Percentiles rank a stretch among this genome's conserved stretches.
Conservation (phyloP, 2,888 invertebrate genomes). For the Falcaria lacertinaria region DNA sequence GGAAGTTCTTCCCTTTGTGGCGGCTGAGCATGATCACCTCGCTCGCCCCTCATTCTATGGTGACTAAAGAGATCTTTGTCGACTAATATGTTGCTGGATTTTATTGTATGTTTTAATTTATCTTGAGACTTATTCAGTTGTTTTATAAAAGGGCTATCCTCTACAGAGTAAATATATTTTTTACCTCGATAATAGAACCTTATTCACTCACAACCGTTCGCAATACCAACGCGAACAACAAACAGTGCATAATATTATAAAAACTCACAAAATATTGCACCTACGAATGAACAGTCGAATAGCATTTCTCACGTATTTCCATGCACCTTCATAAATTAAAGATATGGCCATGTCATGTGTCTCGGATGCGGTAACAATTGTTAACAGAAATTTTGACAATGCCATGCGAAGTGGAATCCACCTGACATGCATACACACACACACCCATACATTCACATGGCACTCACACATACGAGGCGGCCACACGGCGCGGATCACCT, state of each 20-base stretch:
- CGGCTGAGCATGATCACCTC: no score
- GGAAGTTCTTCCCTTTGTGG: no score
- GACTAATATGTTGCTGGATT: no score
- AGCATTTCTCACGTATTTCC: slow-evolving; percentile 43
- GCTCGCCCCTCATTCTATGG: no score
- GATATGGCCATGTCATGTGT: slow-evolving; percentile 21
- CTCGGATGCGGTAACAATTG: slow-evolving; percentile 24
- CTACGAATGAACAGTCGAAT: slow-evolving; percentile 14
- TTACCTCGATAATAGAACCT: no score
- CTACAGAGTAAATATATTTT: no score
- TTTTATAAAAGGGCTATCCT: no score
- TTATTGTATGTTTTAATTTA: no score
- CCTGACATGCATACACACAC: slow-evolving; percentile 38
- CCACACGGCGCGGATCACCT: slow-evolving; percentile 21
- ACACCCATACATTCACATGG: slow-evolving; percentile 18
- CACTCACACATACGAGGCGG: slow-evolving; percentile 14
- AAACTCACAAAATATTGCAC: slow-evolving; percentile 21
- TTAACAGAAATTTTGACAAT: slow-evolving; percentile 26
- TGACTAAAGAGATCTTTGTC: no score
- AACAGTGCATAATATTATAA: slow-evolving; percentile 11
- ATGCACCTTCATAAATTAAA: slow-evolving; percentile 42
- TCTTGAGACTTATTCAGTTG: no score
- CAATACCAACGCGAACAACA: slow-evolving; percentile 13
- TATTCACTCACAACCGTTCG: background rate
- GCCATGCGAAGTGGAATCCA: slow-evolving; percentile 50